These are phyloP conservation scores for Metaphire vulgaris DNA, from an alignment of 1,140 invertebrate genomes.

Conservation along the genomic window DNA sequence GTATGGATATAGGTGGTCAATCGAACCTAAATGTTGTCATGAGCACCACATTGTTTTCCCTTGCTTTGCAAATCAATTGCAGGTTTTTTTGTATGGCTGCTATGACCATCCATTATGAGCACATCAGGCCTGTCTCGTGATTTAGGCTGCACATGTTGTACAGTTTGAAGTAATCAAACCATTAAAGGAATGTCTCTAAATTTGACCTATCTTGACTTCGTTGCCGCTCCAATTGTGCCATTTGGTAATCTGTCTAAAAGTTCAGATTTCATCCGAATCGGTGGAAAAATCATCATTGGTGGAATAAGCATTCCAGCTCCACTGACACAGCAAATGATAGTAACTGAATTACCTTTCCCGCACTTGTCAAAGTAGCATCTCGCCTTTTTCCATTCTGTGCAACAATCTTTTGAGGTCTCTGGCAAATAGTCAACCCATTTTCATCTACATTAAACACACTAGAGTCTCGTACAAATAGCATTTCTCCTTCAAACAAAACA, in stretches of 20 bases:
- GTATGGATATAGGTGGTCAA: too few relatives aligned
- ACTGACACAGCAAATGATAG: constrained; percentile 31
- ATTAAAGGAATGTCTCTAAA: constrained; percentile 26
- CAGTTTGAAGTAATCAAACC: constrained; percentile 32
- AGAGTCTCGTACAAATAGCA: neutral
- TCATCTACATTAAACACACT: constrained; percentile 55
- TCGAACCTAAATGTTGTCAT: too few relatives aligned
- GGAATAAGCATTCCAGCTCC: constrained; percentile 38
- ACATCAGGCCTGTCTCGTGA: neutral
- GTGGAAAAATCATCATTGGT: constrained; percentile 39
- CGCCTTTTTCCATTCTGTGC: constrained; percentile 46
- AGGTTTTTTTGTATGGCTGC: neutral
- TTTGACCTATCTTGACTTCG: constrained; percentile 29
- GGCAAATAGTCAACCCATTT: constrained; percentile 53
- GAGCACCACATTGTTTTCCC: neutral
- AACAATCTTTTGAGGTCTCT: constrained; percentile 50
- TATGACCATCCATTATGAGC: constrained; percentile 5
- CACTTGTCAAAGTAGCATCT: constrained; percentile 49
- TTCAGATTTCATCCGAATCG: constrained; percentile 35
- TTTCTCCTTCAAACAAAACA: constrained; percentile 16
- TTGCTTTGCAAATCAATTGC: neutral
- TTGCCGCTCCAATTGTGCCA: constrained; percentile 25
- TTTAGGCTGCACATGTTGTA: neutral
- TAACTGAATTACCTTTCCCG: constrained; percentile 46
- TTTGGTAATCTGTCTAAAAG: constrained; percentile 44